Base-by-base conservation (phyloP, 2,888 invertebrate species). In the Patella pellucida region DNA sequence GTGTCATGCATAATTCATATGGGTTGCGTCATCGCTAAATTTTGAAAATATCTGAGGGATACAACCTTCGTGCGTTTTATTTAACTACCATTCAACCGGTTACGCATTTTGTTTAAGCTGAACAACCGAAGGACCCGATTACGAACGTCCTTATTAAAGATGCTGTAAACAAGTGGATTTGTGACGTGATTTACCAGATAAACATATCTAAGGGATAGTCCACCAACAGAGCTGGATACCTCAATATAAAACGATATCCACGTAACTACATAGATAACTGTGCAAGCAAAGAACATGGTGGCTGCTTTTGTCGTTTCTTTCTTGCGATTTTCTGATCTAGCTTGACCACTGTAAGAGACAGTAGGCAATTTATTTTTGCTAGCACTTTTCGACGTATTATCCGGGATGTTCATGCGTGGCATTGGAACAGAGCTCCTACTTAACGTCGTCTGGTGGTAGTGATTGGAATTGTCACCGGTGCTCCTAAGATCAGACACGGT, bases 161-260 rank as follows among this genome's bases (percentile, higher is more conserved):
- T 62, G 27, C 77, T 73, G 54, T 77, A 77, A 27, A 77, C 72
- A 15, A 77, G 16, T 11, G 77, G 77, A 69, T 77, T 77, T 14
- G 75, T 75, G 16, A 68, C 74, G 56, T 72, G 68, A 51, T 70
- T 71, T 11, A 75, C 23, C 41, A 77, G 69, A 68, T 73, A 77
- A 2, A 75, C 68, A 62, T 75, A 72, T 15, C 77, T 62, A 50
- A 77, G 70, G 3, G 70, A 23, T 41, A 77, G 72, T 52, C 56
- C 75, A 62, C 54, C 23, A 14, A 67, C 56, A 11, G 69, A 16
- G 14, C 71, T 31, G 51, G 75, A 77, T 11, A 77, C 54, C 50
- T 77, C 77, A 14, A 77, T 23, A 72, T 72, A 77, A 52, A 77
- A 77, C 16, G 77, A 72, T 70, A 77, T 52, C 77, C 77, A 77